phyloP scores from a whole-genome alignment of 2,113 vertebrate species.

The Callopanchax toddi region DNA sequence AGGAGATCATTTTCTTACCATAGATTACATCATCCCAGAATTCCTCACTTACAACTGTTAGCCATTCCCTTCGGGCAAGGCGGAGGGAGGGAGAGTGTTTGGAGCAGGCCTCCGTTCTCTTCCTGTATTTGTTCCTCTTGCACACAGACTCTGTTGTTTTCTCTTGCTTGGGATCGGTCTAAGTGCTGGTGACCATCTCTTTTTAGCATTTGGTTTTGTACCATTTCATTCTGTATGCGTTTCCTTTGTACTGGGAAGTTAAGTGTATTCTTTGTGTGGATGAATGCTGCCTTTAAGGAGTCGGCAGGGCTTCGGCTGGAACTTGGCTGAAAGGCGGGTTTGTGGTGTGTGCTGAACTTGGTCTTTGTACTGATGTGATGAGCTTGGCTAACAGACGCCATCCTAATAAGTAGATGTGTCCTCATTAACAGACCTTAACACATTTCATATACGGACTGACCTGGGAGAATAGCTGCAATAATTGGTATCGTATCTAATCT shows the following conservation, averaged over 20 bases:
- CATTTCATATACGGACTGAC: background rate
- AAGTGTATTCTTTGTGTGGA: conserved; percentile 32
- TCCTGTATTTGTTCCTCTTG: conserved; percentile 30
- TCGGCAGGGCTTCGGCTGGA: conserved; percentile 34
- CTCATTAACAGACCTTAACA: conserved; percentile 44
- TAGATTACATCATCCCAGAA: no score
- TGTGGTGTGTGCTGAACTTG: conserved; percentile 68
- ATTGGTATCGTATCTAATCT: no score
- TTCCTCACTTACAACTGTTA: no score
- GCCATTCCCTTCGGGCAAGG: no score
- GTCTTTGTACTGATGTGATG: conserved; percentile 47
- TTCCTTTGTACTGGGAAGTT: conserved; percentile 20
- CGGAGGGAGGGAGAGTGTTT: no score
- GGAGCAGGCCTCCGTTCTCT: conserved; percentile 14
- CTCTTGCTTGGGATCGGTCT: background rate
- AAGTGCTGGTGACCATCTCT: conserved; percentile 3
- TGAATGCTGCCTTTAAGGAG: conserved; percentile 57
- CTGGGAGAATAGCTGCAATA: no score
- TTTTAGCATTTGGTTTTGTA: conserved; percentile 19
- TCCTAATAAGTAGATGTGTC: conserved; percentile 12
- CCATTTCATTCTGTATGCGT: conserved; percentile 6
- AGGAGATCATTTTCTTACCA: no score
- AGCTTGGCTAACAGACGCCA: conserved; percentile 24
- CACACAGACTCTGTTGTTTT: conserved; percentile 17
- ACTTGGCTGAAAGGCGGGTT: conserved; percentile 50